Evolutionary conservation across 2,113 vertebrate genomes (phyloP), one percentile per base, ranked within the genome.

Genomic region (Callocephalon fimbriatum): DNA sequence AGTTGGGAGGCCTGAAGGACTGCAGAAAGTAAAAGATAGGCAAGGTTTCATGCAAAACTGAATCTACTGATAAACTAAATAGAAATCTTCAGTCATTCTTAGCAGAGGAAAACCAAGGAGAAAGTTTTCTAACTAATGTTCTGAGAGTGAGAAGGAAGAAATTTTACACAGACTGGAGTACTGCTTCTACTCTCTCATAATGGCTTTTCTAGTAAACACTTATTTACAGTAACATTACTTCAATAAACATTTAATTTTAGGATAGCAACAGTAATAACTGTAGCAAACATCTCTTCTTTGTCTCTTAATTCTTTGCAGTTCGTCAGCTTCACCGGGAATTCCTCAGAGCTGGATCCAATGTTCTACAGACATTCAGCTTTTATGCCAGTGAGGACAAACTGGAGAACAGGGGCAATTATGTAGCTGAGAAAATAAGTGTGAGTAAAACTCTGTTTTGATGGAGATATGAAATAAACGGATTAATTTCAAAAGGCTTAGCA

Each of bases 301-400:
- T 93, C 16, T 73, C 53, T 86, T 53, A 35, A 89, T 78, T 72
- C 83, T 83, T 93, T 94, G 32, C 96, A 99, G 99, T 99, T 94
- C 98, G 99, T 45, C 99, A 99, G 98, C 99, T 99, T 97, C 99
- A 99, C 92, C 96, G 99, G 42, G 99, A 99, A 95, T 99, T 99
- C 96, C 98, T 99, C 75, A 98, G 99, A 90, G 99, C 99, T 5
- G 99, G 99, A 26, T 97, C 99, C 18, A 99, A 98, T 84, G 98
- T 99, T 97, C 99, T 99, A 98, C 99, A 99, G 97, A 99, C 99
- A 1, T 99, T 99, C 96, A 99, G 99, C n/a, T 99, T 99, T 97
- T 99, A 99, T 44, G 99, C 99, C 22, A 99, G 99, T 81, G 99
- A 99, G 20, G 99, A 99, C 91, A 99, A 99, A 95, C 98, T 99